Evolutionary conservation across 1,140 invertebrate genomes (phyloP).

Genomic region (Trichonephila clavipes): DNA sequence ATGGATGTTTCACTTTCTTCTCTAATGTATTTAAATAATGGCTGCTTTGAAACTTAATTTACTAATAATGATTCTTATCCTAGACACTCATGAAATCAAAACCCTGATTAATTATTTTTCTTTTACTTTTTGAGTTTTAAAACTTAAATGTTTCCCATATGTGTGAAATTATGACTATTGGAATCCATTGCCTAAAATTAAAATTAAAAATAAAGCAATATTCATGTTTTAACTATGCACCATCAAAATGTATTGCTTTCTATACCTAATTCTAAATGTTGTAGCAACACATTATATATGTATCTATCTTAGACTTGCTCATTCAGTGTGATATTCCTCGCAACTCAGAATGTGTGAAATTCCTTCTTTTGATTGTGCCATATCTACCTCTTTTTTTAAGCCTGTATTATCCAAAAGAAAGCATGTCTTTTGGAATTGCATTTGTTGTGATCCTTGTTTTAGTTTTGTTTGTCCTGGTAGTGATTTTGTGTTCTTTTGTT

Average conservation of each 20-base stretch:
- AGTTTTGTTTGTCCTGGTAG: slow-evolving; percentile 73
- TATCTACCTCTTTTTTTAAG: slow-evolving; percentile 67
- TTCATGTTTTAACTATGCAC: not conserved
- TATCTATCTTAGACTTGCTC: not conserved
- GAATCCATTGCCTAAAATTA: too few relatives aligned
- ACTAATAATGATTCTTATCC: too few relatives aligned
- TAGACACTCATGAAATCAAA: too few relatives aligned
- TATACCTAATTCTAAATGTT: not conserved
- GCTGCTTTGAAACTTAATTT: too few relatives aligned
- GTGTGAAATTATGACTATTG: too few relatives aligned
- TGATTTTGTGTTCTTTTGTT: slow-evolving; percentile 77
- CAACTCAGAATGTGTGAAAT: not conserved
- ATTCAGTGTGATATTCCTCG: not conserved
- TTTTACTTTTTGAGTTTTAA: too few relatives aligned
- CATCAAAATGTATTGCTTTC: not conserved
- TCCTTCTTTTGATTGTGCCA: slow-evolving; percentile 60
- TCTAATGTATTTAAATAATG: too few relatives aligned
- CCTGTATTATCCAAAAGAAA: slow-evolving; percentile 61
- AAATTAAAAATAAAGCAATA: too few relatives aligned
- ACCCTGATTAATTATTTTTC: too few relatives aligned
- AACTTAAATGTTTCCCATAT: too few relatives aligned
- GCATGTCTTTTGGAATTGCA: slow-evolving; percentile 68
- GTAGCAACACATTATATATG: not conserved
- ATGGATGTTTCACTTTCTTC: too few relatives aligned
- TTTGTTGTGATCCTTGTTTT: slow-evolving; percentile 76